These are phyloP conservation scores for Phrynosoma platyrhinos DNA, from an alignment of 2,113 vertebrate species.

Conservation along the genomic window DNA sequence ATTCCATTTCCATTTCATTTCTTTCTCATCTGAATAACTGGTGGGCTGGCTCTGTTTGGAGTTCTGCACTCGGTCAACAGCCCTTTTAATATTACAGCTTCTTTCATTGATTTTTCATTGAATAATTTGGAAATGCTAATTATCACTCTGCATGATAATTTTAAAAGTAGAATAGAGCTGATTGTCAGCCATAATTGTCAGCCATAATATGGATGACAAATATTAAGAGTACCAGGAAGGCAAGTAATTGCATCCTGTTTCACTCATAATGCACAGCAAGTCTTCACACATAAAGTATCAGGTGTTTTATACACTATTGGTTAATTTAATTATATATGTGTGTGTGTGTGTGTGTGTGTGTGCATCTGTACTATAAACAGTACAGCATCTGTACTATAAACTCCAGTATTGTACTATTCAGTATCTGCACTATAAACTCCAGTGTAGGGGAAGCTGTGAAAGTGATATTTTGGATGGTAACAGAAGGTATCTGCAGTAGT, in stretches of 20 bases:
- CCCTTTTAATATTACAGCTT: accelerated
- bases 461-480: slow-evolving; percentile 17
- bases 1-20: background rate
- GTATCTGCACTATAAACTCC: background rate
- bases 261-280: background rate
- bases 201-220: slow-evolving; percentile 43
- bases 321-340: slow-evolving; percentile 2
- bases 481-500: background rate
- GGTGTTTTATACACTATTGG: slow-evolving; percentile 30
- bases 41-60: background rate
- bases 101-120: slow-evolving; percentile 5
- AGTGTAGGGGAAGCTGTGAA: background rate
- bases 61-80: slow-evolving; percentile 39
- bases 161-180: background rate
- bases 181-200: background rate
- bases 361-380: too few relatives aligned
- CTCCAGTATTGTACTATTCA: too few relatives aligned
- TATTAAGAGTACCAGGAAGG: slow-evolving; percentile 4
- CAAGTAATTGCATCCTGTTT: background rate
- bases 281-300: background rate
- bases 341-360: too few relatives aligned
- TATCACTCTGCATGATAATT: slow-evolving; percentile 5
- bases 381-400: too few relatives aligned
- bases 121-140: slow-evolving; percentile 58
- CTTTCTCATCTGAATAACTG: background rate